Conservation (phyloP, 2,113 vertebrate genomes). For the Paraplagusia blochii region DNA sequence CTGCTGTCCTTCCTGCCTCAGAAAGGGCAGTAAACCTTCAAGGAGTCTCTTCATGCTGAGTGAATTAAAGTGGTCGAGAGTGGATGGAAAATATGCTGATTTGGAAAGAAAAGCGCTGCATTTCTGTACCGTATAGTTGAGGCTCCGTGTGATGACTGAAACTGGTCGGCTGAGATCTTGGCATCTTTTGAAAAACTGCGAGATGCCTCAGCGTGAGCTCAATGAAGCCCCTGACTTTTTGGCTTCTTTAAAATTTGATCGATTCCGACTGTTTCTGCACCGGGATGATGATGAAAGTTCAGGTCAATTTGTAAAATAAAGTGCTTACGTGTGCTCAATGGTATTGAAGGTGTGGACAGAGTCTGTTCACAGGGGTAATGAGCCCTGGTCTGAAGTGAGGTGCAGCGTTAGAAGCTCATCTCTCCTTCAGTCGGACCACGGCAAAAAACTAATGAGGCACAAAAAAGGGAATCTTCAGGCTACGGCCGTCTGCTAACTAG, state of each 20-base stretch:
- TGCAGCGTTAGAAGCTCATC: slow-evolving; percentile 57
- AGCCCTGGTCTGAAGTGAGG: slow-evolving; percentile 50
- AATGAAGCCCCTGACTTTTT: not conserved
- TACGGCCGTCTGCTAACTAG: slow-evolving; percentile 29
- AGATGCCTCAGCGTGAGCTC: slow-evolving; percentile 32
- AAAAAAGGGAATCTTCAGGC: slow-evolving; percentile 50
- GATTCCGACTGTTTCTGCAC: slow-evolving; percentile 26
- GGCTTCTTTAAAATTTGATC: not conserved
- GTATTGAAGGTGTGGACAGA: slow-evolving; percentile 15
- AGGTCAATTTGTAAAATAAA: slow-evolving; percentile 1
- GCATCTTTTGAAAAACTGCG: slow-evolving; percentile 46
- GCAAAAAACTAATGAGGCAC: slow-evolving; percentile 60
- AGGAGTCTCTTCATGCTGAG: too few relatives aligned
- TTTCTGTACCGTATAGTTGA: slow-evolving; percentile 22
- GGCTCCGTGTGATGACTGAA: slow-evolving; percentile 20
- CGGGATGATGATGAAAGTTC: too few relatives aligned
- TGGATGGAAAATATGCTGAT: slow-evolving; percentile 40
- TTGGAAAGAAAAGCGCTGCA: slow-evolving; percentile 29
- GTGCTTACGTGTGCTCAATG: not conserved
- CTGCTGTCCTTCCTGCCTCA: too few relatives aligned
- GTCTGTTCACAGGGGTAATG: slow-evolving; percentile 45
- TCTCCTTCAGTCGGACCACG: slow-evolving; percentile 61
- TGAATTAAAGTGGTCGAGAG: slow-evolving; percentile 46
- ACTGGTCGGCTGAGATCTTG: slow-evolving; percentile 51
- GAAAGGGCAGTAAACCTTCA: too few relatives aligned